Evolutionary conservation across 92 coral and sea anemone genomes (phyloP).

Genomic region (Umimayanthus kanabou): DNA sequence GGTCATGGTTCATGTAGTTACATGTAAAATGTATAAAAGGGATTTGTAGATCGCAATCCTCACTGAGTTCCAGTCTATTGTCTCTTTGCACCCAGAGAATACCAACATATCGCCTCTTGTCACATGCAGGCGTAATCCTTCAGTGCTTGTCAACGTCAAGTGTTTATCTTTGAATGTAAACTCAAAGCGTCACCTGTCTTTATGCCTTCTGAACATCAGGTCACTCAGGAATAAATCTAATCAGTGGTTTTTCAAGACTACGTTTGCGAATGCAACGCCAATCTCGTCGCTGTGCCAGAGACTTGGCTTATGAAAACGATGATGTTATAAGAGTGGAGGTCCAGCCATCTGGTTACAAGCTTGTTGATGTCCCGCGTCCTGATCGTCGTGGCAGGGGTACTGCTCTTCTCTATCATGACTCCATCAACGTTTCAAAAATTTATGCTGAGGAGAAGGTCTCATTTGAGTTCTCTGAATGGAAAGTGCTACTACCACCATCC

Average conservation of each 20-base stretch:
- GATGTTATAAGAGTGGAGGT: too few species aligned
- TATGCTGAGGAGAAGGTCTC: background rate
- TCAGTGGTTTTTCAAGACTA: slow-evolving; percentile 27
- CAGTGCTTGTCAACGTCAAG: too few species aligned
- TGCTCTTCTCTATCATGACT: slow-evolving; percentile 1
- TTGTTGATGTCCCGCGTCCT: slow-evolving; percentile 21
- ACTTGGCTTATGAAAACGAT: too few species aligned
- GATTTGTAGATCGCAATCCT: too few species aligned
- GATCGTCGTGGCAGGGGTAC: background rate
- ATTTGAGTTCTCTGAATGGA: slow-evolving; percentile 17
- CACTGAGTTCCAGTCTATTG: too few species aligned
- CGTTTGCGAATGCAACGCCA: slow-evolving; percentile 15
- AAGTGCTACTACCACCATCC: background rate
- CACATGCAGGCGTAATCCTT: too few species aligned
- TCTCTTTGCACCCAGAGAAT: too few species aligned
- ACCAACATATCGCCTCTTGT: too few species aligned
- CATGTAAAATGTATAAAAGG: too few species aligned
- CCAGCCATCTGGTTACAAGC: too few species aligned
- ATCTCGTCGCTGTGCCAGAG: background rate
- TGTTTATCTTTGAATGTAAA: background rate
- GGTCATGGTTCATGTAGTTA: too few species aligned
- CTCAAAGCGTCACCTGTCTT: background rate
- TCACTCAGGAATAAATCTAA: slow-evolving; percentile 21
- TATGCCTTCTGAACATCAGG: background rate
- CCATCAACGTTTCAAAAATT: background rate